Evolutionary conservation across 2,888 invertebrate genomes (phyloP), one percentile per base, ranked within the genome.

Genomic region (Agriopis leucophaearia): DNA sequence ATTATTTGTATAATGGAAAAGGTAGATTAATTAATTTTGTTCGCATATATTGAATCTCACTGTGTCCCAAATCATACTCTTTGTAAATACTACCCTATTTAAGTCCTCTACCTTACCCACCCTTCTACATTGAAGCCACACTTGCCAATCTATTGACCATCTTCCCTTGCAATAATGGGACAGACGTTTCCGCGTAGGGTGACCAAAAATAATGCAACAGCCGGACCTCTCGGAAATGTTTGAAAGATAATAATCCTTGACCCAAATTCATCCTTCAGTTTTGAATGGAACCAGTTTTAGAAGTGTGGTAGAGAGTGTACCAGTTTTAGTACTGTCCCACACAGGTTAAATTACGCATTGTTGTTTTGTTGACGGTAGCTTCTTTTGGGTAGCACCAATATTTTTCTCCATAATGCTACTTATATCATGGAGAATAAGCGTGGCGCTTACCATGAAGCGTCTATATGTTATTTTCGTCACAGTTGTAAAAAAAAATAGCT

Each of bases 281-380:
- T 79, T 80, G 76, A 82, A 78, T 73, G 76, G 54, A 74, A 82
- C 85, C 81, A 78, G 85, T 83, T 82, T 69, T 64, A 51, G 60
- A 52, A 13, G 54, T 48, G 27, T 27, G 35, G 51, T 51, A 51
- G 9, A 51, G 9, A 52, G 54, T 42, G 63, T 64, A 71, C 71
- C 70, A 74, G 72, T 73, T 74, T 50, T 64, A 12, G 73, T 67
- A 73, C 76, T 78, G 83, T 88, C 89, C 78, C 88, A 88, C 85
- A 88, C 88, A 88, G 89, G 86, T 89, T 87, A 84, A 79, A 84
- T 89, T 87, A 88, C 89, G 70, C 74, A 83, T 86, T 85, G 83
- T 86, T 71, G 54, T 65, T 66, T 59, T 56, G 16, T 38, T 61
- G 50, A 36, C 57, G 52, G 40, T 65, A 54, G 36, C 16, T 50